Base-by-base conservation (phyloP, 92 coral and sea anemone species). In the Palythoa grandiflora region DNA sequence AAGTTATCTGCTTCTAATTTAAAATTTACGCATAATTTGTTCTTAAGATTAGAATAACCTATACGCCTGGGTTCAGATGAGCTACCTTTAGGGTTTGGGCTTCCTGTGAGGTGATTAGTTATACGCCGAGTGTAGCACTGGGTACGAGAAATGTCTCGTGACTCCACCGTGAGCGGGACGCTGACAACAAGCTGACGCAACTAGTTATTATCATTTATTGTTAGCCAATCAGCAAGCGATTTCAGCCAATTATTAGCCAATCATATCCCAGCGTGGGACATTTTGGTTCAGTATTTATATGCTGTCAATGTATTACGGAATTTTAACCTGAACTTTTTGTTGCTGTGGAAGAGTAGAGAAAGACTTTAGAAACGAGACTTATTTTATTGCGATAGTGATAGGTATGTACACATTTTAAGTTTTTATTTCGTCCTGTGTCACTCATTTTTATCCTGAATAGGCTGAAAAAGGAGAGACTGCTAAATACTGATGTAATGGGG, bases 61-160 rank as follows among this genome's bases (percentile, higher is more conserved):
- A n/a, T n/a, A n/a, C n/a, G n/a, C n/a, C n/a, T n/a, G n/a, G n/a
- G n/a, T n/a, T n/a, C n/a, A n/a, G n/a, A n/a, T n/a, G n/a, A n/a
- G n/a, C n/a, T n/a, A n/a, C n/a, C n/a, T n/a, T n/a, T n/a, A n/a
- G n/a, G n/a, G n/a, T n/a, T n/a, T n/a, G n/a, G n/a, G n/a, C n/a
- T n/a, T n/a, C n/a, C n/a, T n/a, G n/a, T n/a, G n/a, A n/a, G n/a
- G n/a, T n/a, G n/a, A 28, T 28, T 28, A 28, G 0, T 3, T 12
- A 11, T 15, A 11, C 14, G 47, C 55, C 79, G 79, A 52, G 81
- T 3, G 5, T 4, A 9, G 4, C 37, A 75, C 79, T 48, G 79
- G 79, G 79, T 75, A 44, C 79, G 13, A 75, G 36, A 15, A 90
- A 52, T 91, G 93, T 93, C 96, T 94, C 94, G 96, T 94, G 94